Evolutionary conservation across 2,113 vertebrate species (phyloP), one percentile per base, ranked within the genome.

Genomic region (Laterallus jamaicensis): DNA sequence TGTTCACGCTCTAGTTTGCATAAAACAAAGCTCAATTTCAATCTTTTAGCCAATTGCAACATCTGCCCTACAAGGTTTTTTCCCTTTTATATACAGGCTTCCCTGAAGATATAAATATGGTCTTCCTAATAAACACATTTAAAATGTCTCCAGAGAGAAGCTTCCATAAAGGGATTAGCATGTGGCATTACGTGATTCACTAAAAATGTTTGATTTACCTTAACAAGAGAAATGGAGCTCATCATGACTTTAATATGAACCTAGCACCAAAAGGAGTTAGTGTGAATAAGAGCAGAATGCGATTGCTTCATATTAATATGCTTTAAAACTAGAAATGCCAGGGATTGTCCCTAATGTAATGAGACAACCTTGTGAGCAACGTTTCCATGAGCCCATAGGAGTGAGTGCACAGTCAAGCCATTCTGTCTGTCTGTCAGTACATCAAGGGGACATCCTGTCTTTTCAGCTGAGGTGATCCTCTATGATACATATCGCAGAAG

Each of bases 21-120:
- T 95, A 97, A 91, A 97, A 96, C 89, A 97, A 98, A 96, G 79
- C 90, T 96, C 77, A 58, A n/a, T 69, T 97, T 97, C 85, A 89
- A 69, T 95, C 80, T 96, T 97, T 96, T 94, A 97, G 97, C 96
- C 96, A 91, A 95, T 82, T 95, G 69, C 80, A 97, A 95, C 96
- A 97, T 97, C 96, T 98, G 95, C 75, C 96, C 73, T 94, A 94
- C 59, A 92, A 97, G 88, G 64, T 82, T 97, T 97, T 97, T 97
- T 66, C 63, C 86, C 59, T 91, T 96, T 96, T 95, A 96, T 95
- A 96, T 92, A 83, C 86, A 92, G 64, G 68, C 68, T 96, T 96
- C 90, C 88, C 86, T 96, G 85, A 97, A 97, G 94, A 96, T 76
- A 96, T 95, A 97, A 97, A 97, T 96, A 95, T 37, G 64, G 63